Conservation (phyloP, 2,113 vertebrate species). For the Crotalus tigris region DNA sequence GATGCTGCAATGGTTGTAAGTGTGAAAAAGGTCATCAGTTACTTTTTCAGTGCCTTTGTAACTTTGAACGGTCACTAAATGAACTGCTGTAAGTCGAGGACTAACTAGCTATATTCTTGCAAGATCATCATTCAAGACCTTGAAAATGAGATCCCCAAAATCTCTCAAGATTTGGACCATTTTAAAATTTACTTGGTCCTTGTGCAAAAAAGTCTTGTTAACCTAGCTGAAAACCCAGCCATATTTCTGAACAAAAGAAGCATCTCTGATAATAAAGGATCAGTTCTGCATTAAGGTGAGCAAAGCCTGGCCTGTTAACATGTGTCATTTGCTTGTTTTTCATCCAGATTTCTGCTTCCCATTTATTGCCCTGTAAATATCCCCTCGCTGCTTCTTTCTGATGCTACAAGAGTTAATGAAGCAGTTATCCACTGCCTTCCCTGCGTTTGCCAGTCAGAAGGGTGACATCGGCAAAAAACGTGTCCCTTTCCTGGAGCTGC, state of each 20-base stretch:
- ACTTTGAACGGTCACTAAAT: no score
- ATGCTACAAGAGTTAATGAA: background rate
- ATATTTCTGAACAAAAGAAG: background rate
- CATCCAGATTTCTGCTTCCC: background rate
- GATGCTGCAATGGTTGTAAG: no score
- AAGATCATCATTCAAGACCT: background rate
- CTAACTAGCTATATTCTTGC: background rate
- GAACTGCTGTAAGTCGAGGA: no score
- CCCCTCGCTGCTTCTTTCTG: background rate
- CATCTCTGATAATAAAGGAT: background rate
- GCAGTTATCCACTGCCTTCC: background rate
- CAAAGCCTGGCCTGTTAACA: background rate
- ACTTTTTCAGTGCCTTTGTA: no score
- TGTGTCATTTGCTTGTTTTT: background rate
- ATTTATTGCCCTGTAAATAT: background rate
- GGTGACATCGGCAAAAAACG: fast-evolving
- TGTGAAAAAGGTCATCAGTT: no score
- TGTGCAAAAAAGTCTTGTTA: background rate
- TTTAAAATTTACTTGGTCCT: background rate
- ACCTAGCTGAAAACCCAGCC: background rate
- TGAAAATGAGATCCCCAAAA: background rate
- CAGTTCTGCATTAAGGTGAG: background rate
- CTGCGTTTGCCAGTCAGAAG: background rate
- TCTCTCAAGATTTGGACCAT: background rate
- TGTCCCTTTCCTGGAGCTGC: background rate